A percentile compares a stretch with the other conserved stretches of the same genome.
Evolutionary conservation across 2,888 invertebrate species (phyloP).

Genomic region (Leistus spinibarbis): DNA sequence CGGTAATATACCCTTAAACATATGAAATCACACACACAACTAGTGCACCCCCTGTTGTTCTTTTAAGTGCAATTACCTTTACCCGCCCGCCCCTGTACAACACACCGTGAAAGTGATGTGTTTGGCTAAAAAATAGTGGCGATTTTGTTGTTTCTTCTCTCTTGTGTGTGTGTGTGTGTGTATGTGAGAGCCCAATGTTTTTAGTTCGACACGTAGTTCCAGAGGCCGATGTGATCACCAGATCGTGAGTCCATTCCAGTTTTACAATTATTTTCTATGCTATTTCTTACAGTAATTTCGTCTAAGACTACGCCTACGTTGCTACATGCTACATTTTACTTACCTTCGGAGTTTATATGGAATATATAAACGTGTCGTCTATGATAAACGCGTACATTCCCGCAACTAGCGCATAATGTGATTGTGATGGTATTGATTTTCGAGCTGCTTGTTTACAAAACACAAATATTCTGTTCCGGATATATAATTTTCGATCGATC

Average conservation of each 20-base stretch:
- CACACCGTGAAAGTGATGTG: constrained; percentile 22
- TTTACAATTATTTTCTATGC: constrained; percentile 16
- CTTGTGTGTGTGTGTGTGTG: too few relatives aligned
- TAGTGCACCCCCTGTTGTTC: constrained; percentile 10
- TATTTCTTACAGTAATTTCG: background rate
- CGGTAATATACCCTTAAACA: constrained; percentile 84
- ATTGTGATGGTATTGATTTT: constrained; percentile 34
- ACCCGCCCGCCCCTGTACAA: constrained; percentile 14
- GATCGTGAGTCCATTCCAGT: constrained; percentile 38
- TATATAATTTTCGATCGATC: background rate
- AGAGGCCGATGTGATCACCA: constrained; percentile 7
- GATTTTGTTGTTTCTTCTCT: constrained; percentile 15
- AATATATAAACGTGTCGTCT: background rate
- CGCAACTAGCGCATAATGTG: constrained; percentile 4
- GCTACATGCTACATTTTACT: too few relatives aligned
- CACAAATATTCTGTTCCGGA: background rate
- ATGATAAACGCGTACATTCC: background rate
- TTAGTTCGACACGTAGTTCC: constrained; percentile 19
- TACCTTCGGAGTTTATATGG: background rate
- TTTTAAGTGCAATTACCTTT: constrained; percentile 6
- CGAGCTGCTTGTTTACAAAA: constrained; percentile 36
- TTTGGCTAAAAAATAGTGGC: constrained; percentile 21
- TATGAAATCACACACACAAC: background rate
- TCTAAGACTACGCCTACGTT: background rate
- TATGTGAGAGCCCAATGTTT: constrained; percentile 37